phyloP scores from a whole-genome alignment of 2,113 vertebrate genomes.

The Rana temporaria region DNA sequence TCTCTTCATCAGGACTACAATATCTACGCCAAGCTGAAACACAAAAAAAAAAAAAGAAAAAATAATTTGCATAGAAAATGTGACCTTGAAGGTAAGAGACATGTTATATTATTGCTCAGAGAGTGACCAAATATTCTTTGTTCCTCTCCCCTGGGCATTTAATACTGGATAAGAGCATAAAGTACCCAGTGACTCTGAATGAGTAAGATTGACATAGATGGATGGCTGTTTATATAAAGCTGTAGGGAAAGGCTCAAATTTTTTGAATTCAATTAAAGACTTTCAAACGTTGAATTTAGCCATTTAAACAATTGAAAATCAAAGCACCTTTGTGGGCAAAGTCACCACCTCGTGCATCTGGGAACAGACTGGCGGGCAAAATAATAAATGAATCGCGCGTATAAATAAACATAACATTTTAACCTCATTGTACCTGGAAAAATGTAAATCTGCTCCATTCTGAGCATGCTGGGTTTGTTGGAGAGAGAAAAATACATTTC shows the following conservation, averaged over 20 bases:
- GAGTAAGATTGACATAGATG: conserved; percentile 11
- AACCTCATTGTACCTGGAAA: conserved; percentile 40
- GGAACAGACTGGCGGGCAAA: conserved; percentile 16
- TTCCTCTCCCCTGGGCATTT: conserved; percentile 35
- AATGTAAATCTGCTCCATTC: conserved; percentile 8
- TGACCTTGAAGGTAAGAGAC: conserved; percentile 36
- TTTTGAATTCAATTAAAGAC: conserved; percentile 30
- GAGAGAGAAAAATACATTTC: not conserved
- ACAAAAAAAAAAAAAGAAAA: not conserved
- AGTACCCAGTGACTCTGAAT: conserved; percentile 30
- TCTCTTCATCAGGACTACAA: conserved; percentile 24
- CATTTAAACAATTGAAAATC: conserved; percentile 48
- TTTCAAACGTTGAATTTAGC: conserved; percentile 34
- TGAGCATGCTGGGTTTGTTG: not conserved
- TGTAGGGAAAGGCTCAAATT: conserved; percentile 18
- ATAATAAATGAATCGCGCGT: conserved; percentile 23
- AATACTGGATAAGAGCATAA: conserved; percentile 43
- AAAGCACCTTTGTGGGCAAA: conserved; percentile 34
- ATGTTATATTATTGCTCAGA: conserved; percentile 24
- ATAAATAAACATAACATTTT: conserved; percentile 37
- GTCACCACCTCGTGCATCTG: conserved; percentile 36
- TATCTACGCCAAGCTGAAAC: conserved; percentile 25
- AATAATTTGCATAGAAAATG: conserved; percentile 28
- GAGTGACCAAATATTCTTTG: conserved; percentile 36
- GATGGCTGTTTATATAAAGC: conserved; percentile 45